Base-by-base conservation (phyloP, 2,113 vertebrate species). In the Pristiophorus japonicus region DNA sequence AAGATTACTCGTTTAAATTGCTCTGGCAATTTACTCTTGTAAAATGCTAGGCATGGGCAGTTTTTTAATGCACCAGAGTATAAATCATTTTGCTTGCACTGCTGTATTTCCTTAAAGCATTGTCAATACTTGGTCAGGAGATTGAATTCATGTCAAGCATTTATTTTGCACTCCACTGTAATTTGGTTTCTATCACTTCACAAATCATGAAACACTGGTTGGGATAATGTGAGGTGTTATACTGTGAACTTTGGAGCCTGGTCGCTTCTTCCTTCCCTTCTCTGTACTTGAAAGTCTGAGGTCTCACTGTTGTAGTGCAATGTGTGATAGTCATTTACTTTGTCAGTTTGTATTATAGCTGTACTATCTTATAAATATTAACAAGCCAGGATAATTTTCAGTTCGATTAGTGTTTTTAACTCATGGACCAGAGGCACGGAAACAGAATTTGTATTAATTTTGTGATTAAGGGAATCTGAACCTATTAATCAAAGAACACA, bases 161-260 rank as follows among this genome's bases (percentile, higher is more conserved):
- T 92, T 92, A 92, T 92, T 92, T 92, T 63, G 18, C 55, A 92
- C 59, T 38, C 59, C 88, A 63, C 59, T 92, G 34, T 65, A 63
- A 92, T 92, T 92, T 92, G 88, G 34, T 92, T 65, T 63, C 59
- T 63, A 38, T 92, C 87, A 63, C 59, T 63, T 92, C 88, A 92
- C 88, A 63, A 92, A 65, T 90, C 51, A 90, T n/a, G 47, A 88
- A 55, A 88, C 24, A 51, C 24, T 51, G 47, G 11, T 90, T 90
- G 51, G 62, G 30, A 59, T 90, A 59, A 63, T 38, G 18, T 63
- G 30, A 63, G n/a, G 30, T 88, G 59, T 63, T 63, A 18, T 20
- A n/a, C n/a, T 38, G 88, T 92, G 88, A 63, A 63, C 30, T 92
- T 92, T 42, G 38, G 59, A 92, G 59, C 59, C 88, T 38, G 38